Conservation (phyloP, 2,888 invertebrate species). For the Labia minor region DNA sequence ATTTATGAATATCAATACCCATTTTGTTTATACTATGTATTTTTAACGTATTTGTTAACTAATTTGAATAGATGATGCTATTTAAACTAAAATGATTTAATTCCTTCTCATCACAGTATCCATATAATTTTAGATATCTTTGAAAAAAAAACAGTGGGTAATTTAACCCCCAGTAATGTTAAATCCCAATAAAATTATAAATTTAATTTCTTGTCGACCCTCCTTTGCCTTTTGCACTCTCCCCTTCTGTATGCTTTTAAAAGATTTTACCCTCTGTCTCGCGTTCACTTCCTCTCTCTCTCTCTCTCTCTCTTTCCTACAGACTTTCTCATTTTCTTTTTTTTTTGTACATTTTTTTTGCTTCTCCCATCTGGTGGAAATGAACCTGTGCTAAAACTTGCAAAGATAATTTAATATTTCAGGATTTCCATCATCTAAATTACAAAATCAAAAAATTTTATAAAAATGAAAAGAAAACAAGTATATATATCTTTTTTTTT, state of each 20-base stretch:
- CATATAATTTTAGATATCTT: too few relatives aligned
- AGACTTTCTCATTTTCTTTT: background rate
- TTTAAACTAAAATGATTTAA: background rate
- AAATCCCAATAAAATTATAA: conserved; percentile 5
- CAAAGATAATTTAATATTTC: conserved; percentile 7
- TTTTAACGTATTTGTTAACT: too few relatives aligned
- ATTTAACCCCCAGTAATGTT: background rate
- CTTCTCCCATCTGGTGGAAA: background rate
- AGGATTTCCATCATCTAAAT: conserved; percentile 1
- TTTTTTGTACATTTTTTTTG: background rate
- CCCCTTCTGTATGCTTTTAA: too few relatives aligned
- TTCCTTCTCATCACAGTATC: too few relatives aligned
- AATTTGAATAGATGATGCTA: background rate
- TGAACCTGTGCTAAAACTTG: background rate
- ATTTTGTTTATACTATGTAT: too few relatives aligned
- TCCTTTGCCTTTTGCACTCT: too few relatives aligned
- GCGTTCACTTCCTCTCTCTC: too few relatives aligned
- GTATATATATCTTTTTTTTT: too few relatives aligned
- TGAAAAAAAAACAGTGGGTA: background rate
- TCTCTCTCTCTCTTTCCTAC: background rate
- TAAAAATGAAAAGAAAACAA: too few relatives aligned
- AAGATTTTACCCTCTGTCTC: too few relatives aligned
- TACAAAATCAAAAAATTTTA: background rate
- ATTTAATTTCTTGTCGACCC: background rate
- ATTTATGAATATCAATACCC: too few relatives aligned